Conservation (phyloP, 2,888 invertebrate species). For the Serrognathus titanus region DNA sequence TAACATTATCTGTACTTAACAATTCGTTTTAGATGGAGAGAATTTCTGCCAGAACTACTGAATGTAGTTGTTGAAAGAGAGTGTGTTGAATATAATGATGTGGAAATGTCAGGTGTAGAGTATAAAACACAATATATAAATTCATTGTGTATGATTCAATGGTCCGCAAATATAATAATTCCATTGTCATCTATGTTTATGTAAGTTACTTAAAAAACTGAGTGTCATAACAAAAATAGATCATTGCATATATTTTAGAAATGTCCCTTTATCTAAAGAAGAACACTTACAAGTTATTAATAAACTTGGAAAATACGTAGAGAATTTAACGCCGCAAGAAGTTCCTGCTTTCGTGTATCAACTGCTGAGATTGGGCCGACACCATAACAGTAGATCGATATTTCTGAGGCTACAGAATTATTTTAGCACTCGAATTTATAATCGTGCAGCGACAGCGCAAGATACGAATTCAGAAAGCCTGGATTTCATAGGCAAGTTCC, state of each 20-base stretch:
- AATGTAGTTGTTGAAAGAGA: constrained; percentile 55
- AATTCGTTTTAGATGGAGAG: constrained; percentile 58
- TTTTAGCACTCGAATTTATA: constrained; percentile 41
- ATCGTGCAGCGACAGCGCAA: constrained; percentile 21
- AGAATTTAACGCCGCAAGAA: constrained; percentile 58
- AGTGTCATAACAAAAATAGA: not conserved
- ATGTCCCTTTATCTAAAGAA: constrained; percentile 56
- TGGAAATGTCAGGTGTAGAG: constrained; percentile 57
- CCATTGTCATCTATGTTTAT: constrained; percentile 65
- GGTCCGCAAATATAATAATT: constrained; percentile 59
- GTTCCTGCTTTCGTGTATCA: constrained; percentile 67
- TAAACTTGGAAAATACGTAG: constrained; percentile 59
- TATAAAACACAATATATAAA: constrained; percentile 60
- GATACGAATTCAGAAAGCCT: constrained; percentile 33
- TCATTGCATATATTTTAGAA: constrained; percentile 46
- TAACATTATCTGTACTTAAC: not conserved
- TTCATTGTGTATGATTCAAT: constrained; percentile 58
- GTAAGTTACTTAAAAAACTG: constrained; percentile 45
- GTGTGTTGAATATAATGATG: constrained; percentile 55
- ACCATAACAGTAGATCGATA: constrained; percentile 42
- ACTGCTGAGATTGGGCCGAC: constrained; percentile 57
- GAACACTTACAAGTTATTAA: constrained; percentile 61
- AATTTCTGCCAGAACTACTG: constrained; percentile 61
- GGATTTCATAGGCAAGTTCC: constrained; percentile 39
- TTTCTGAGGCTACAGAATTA: constrained; percentile 43